Base-by-base conservation (phyloP, 2,113 vertebrate species). In the Fregetta grallaria region DNA sequence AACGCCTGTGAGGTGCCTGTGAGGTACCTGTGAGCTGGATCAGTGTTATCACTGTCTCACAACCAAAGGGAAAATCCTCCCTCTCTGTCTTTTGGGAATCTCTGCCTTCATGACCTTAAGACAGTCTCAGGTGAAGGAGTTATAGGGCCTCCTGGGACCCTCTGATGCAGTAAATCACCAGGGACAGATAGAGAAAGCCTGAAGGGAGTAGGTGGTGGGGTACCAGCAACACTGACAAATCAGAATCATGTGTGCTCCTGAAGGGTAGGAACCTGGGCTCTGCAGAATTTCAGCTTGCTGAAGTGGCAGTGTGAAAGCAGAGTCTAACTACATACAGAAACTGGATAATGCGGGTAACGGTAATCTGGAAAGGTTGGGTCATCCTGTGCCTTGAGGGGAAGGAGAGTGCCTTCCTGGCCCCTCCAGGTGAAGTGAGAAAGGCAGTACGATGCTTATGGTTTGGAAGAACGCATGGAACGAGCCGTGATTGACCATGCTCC, bases 1-100 rank as follows among this genome's bases (percentile, higher is more conserved):
- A 6, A 55, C 2, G 0, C 9, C 34, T 72, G 30, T 4, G 8
- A 50, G 17, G 22, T 2, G 0, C 9, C 34, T 72, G 30, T 4
- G 8, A 50, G 17, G 22, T n/a, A 27, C 12, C 5, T 1, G 7
- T 66, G 26, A 58, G 34, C 26, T 71, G 30, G 4, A 11, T 34
- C 52, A 52, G 14, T 42, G 27, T 34, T 88, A 40, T 23, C 21
- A 5, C 17, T 19, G 4, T 26, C 65, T 59, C 49, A 59, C 13
- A 75, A 32, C 4, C 45, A 73, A 80, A 90, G 12, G 3, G 3
- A 58, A 73, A 78, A 55, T 34, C n/a, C 3, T 40, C 15, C 3
- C 27, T 1, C 4, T 62, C 6, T 34, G 3, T 20, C 20, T 75
- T 68, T 44, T 49, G 7, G 21, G 30, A 53, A 74, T 13, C 4